Evolutionary conservation across 1,140 invertebrate genomes (phyloP).

Genomic region (Bombus vancouverensis): DNA sequence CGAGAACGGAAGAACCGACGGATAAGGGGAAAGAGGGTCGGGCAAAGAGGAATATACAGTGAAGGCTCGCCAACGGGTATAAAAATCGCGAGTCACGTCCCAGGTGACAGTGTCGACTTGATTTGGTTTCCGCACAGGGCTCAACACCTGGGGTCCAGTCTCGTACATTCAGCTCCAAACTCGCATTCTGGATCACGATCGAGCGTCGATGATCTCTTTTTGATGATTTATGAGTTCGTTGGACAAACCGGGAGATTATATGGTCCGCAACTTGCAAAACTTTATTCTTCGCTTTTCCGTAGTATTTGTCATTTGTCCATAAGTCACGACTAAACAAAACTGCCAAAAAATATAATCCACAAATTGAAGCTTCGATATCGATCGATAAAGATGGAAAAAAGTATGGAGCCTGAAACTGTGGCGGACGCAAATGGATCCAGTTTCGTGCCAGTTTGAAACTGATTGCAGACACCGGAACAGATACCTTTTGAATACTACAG

Average conservation of each 20-base stretch:
- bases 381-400: neutral
- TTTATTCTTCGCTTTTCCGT: neutral
- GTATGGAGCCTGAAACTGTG: neutral
- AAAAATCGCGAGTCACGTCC: slow-evolving; percentile 81
- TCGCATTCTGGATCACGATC: slow-evolving; percentile 54
- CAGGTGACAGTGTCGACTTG: slow-evolving; percentile 83
- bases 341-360: neutral
- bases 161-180: slow-evolving; percentile 81
- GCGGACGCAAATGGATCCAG: slow-evolving; percentile 44
- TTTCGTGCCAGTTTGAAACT: slow-evolving; percentile 62
- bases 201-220: neutral
- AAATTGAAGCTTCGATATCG: neutral
- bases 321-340: neutral
- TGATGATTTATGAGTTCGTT: neutral
- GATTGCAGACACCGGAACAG: slow-evolving; percentile 69
- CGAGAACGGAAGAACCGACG: neutral
- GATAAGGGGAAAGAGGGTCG: neutral
- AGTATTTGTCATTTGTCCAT: neutral
- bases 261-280: neutral
- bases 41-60: neutral
- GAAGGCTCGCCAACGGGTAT: slow-evolving; percentile 63
- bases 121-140: slow-evolving; percentile 84
- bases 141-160: slow-evolving; percentile 83
- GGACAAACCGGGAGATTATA: neutral
- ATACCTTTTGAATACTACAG: slow-evolving; percentile 65